phyloP scores from a whole-genome alignment of 2,888 invertebrate species.

The Acrocera orbiculus region DNA sequence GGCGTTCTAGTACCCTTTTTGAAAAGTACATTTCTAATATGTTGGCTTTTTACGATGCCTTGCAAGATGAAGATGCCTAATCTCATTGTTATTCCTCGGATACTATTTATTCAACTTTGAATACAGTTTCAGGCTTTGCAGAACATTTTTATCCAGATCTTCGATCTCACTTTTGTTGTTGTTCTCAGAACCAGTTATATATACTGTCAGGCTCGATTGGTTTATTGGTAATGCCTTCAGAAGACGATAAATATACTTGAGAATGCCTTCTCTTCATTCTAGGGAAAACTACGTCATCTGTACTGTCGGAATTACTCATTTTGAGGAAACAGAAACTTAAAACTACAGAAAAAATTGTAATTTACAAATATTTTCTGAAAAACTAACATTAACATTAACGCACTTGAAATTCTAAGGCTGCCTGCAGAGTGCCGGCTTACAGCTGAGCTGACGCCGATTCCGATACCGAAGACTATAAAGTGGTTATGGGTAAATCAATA shows the following conservation, averaged over 20 bases:
- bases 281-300: not conserved
- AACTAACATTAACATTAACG: too few relatives aligned
- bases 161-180: not conserved
- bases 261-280: not conserved
- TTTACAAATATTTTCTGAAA: too few relatives aligned
- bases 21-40: not conserved
- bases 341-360: too few relatives aligned
- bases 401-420: too few relatives aligned
- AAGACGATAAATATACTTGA: not conserved
- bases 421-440: too few relatives aligned
- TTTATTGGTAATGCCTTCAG: not conserved
- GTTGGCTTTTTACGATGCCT: not conserved
- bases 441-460: too few relatives aligned
- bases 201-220: not conserved
- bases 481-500: too few relatives aligned
- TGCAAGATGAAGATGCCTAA: not conserved
- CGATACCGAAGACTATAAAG: too few relatives aligned
- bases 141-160: conserved; percentile 1
- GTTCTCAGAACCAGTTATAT: not conserved
- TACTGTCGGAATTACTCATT: too few relatives aligned
- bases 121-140: not conserved
- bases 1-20: not conserved
- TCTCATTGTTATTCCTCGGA: not conserved
- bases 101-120: too few relatives aligned
- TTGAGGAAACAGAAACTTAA: too few relatives aligned